Evolutionary conservation across 2,888 invertebrate genomes (phyloP).

Genomic region (Drosophila ezoana): DNA sequence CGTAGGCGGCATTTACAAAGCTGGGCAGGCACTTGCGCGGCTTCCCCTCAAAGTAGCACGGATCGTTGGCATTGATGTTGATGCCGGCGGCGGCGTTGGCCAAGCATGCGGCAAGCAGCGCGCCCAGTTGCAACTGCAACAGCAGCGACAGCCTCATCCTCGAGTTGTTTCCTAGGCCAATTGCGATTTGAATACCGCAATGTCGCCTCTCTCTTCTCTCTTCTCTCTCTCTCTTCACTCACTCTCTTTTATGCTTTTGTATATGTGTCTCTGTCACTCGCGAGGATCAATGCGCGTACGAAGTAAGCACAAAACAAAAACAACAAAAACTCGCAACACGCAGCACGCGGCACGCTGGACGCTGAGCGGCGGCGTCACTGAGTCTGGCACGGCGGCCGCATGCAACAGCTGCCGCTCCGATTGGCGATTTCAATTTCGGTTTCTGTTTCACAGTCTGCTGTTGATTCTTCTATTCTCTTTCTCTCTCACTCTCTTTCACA

Average conservation of each 20-base stretch:
- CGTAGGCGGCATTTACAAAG: conserved; percentile 99
- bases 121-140: conserved; percentile 33
- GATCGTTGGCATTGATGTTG: conserved; percentile 87
- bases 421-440: conserved; percentile 29
- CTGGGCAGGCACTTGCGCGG: conserved; percentile 97
- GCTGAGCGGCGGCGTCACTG: conserved; percentile 67
- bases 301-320: conserved; percentile 51
- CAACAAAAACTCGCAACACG: conserved; percentile 49
- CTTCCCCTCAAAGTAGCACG: conserved; percentile 95
- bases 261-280: conserved; percentile 41
- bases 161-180: background rate
- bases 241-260: conserved; percentile 1
- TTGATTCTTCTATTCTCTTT: conserved; percentile 12
- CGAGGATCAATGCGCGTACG: conserved; percentile 54
- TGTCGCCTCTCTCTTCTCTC: background rate
- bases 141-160: conserved; percentile 13
- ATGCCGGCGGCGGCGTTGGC: conserved; percentile 26
- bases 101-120: conserved; percentile 19
- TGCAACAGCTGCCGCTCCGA: conserved; percentile 79
- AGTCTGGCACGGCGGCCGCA: conserved; percentile 70
- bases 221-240: background rate
- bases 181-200: background rate
- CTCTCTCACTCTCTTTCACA: conserved; percentile 16
- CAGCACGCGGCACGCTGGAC: conserved; percentile 38
- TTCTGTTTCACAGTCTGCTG: conserved; percentile 9